Conservation (phyloP, 2,888 invertebrate species). For the Dasypogon diadema region DNA sequence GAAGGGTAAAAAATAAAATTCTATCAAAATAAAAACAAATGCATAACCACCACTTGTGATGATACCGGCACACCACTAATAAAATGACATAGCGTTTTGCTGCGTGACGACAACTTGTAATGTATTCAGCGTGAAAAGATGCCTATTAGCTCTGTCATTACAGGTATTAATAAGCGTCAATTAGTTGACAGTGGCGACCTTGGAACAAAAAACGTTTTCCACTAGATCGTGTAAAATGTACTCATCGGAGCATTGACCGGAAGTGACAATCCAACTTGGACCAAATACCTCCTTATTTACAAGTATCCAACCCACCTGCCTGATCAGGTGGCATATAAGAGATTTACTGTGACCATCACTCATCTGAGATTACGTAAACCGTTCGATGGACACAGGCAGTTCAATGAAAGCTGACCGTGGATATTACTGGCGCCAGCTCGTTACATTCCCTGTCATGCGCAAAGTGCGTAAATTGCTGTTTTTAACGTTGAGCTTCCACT, state of each 20-base stretch:
- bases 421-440: not conserved
- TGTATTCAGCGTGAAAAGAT: too few species aligned
- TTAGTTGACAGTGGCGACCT: not conserved
- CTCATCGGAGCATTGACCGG: slow-evolving; percentile 27
- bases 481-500: not conserved
- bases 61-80: too few species aligned
- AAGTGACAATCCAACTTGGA: slow-evolving; percentile 23
- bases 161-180: too few species aligned
- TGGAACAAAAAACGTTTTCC: not conserved
- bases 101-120: too few species aligned
- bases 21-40: too few species aligned
- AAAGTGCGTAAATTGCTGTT: not conserved
- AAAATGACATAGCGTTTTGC: too few species aligned
- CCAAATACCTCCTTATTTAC: not conserved
- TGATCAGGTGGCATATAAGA: not conserved
- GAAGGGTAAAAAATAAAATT: too few species aligned
- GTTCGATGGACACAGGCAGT: not conserved
- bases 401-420: not conserved
- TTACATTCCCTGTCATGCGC: not conserved
- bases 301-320: not conserved
- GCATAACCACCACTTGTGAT: too few species aligned
- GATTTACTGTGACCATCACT: not conserved
- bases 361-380: not conserved
- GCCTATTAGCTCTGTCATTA: too few species aligned
- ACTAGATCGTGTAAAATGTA: not conserved